Base-by-base conservation (phyloP, 2,888 invertebrate species). In the Ethmia dodecea region DNA sequence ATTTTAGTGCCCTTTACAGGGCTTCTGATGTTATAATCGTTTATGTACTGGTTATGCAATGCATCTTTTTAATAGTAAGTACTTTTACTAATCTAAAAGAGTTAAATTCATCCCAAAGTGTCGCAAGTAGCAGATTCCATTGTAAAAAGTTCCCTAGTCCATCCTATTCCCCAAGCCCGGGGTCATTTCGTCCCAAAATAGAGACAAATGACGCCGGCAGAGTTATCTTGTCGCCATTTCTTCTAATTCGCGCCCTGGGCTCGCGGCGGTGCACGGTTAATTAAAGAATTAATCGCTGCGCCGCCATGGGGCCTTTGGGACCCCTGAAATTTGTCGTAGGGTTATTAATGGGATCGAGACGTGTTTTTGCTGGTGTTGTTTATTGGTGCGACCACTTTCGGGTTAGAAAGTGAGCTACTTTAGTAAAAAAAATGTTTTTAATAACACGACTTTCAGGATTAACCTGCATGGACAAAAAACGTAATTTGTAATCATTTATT, bases 281-380 rank as follows among this genome's bases (percentile, higher is more conserved):
- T 81, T 80, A 77, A 73, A 75, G 74, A 77, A 77, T 76, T 74
- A 73, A 76, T 76, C 66, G 69, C 51, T 40, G 32, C 32, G 28
- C 38, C 25, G 32, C 31, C 30, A 55, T 55, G 41, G 22, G 49
- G 46, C 8, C 53, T 49, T 43, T 37, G 49, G 55, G 49, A 45
- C 51, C 55, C 48, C 66, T 56, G 47, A 66, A 73, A 73, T 73
- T 70, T 68, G 69, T 70, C 67, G 57, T 48, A 38, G 43, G 50
- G 49, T 59, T 64, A 60, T 63, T 60, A 60, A 61, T 65, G 35
- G 47, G 8, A n/a, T n/a, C n/a, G 5, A 26, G 26, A n/a, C 22
- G 22, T 22, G 22, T 22, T 22, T 22, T 22, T 22, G n/a, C n/a
- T n/a, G 8, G 2, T 8, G 22, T 22, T 22, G 8, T 22, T 22